A percentile compares a stretch with the other conserved stretches of the same genome.
Evolutionary conservation across 2,113 vertebrate species (phyloP).

Genomic region (Lethenteron reissneri): DNA sequence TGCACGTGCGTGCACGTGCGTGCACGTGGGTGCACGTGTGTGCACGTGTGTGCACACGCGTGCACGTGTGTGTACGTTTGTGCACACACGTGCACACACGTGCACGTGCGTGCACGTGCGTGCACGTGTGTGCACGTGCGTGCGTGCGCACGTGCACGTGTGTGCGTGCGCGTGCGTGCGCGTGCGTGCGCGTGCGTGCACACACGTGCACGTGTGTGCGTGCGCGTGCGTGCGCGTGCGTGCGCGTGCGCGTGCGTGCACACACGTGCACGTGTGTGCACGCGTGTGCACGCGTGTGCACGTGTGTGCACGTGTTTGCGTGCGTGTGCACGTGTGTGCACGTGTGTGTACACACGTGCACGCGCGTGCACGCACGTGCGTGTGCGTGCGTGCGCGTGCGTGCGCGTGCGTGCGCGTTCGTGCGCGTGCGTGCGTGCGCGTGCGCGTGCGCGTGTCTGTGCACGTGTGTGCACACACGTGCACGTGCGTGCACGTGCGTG

Average conservation of each 20-base stretch:
- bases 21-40: not conserved
- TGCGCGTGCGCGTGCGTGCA: too few relatives aligned
- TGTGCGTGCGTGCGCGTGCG: conserved; percentile 2
- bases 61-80: not conserved
- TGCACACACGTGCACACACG: too few relatives aligned
- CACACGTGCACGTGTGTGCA: too few relatives aligned
- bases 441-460: not conserved
- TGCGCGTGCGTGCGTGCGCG: not conserved
- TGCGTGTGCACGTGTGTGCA: not conserved
- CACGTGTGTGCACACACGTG: not conserved
- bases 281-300: too few relatives aligned
- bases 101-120: too few relatives aligned
- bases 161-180: not conserved
- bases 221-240: too few relatives aligned
- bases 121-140: too few relatives aligned
- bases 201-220: not conserved
- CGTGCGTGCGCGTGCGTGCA: not conserved
- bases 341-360: too few relatives aligned
- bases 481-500: not conserved
- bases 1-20: not conserved
- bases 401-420: conserved; percentile 1
- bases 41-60: not conserved
- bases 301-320: too few relatives aligned
- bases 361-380: not conserved
- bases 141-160: not conserved